Base-by-base conservation (phyloP, 2,113 vertebrate genomes). In the Pomatorhinus ruficollis region DNA sequence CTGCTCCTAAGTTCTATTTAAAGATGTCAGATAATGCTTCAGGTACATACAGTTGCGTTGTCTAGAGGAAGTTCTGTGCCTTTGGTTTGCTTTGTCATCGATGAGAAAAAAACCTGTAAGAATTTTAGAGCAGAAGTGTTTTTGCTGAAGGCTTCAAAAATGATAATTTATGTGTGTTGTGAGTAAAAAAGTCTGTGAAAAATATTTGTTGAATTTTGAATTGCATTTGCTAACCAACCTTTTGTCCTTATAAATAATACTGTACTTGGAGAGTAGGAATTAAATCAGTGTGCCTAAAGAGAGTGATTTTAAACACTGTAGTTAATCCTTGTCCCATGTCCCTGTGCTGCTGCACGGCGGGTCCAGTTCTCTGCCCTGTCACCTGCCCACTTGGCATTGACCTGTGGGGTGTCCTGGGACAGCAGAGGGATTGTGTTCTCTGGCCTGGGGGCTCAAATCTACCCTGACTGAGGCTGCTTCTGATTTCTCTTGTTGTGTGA, bases 301-400 rank as follows among this genome's bases (percentile, higher is more conserved):
- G 19, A 21, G 8, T 59, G 44, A 39, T 42, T 75, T 74, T 56
- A 33, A 63, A 28, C 57, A 14, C 12, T 31, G 12, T 47, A 19
- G 15, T 85, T 87, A 45, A 27, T 70, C 63, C 22, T 53, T 63
- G 42, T 61, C n/a, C 42, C 15, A 4, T 18, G 28, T 89, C 49
- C 49, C 44, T 75, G 20, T 75, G 54, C 47, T 78, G 45, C 47
- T 66, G 33, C 20, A 10, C 39, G 39, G 61, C 1, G 3, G 16
- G 27, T 56, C 30, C 49, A 39, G 1, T 52, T 72, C 19, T 50
- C 13, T 24, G 33, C 31, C 12, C 79, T 74, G 8, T 70, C 37
- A 35, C 11, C 50, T 84, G 16, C 22, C 25, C 40, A 7, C 64
- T 66, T 52, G 27, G 24, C 4, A 1, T 45, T 0, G 0, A 1